phyloP scores from a whole-genome alignment of 2,797 vertebrate genomes.

The Enteromius afrohamiltoni region DNA sequence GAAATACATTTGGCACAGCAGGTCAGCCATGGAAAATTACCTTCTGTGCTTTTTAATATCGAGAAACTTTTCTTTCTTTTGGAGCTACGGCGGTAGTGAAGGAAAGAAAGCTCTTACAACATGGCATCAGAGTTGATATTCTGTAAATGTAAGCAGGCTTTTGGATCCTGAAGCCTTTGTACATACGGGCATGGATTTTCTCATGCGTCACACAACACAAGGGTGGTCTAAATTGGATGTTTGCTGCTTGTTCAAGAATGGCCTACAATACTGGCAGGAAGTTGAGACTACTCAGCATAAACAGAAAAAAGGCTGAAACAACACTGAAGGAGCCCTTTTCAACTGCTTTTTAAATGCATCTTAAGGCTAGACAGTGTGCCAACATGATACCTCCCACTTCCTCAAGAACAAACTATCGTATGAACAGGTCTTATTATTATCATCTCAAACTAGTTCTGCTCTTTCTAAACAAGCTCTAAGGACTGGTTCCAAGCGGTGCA shows the following conservation, averaged over 20 bases:
- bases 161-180: not conserved
- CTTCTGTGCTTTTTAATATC: slow-evolving; percentile 52
- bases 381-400: slow-evolving; percentile 51
- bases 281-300: slow-evolving; percentile 42
- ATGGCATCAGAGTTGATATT: slow-evolving; percentile 3
- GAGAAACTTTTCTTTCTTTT: slow-evolving; percentile 39
- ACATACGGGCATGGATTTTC: not conserved
- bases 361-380: slow-evolving; percentile 2
- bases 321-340: slow-evolving; percentile 48
- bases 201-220: not conserved
- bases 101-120: slow-evolving; percentile 4
- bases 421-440: slow-evolving; percentile 46
- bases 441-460: slow-evolving; percentile 42
- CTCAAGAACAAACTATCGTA: slow-evolving; percentile 38
- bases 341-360: slow-evolving; percentile 35
- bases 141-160: not conserved
- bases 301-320: slow-evolving; percentile 55
- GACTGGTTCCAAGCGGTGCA: not conserved
- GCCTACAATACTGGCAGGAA: slow-evolving; percentile 54
- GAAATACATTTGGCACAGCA: slow-evolving; percentile 58
- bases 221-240: slow-evolving; percentile 25
- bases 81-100: slow-evolving; percentile 16
- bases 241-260: slow-evolving; percentile 40
- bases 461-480: not conserved
- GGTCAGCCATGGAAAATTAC: slow-evolving; percentile 52